These are phyloP conservation scores for Tribolium freemani DNA, from an alignment of 2,888 invertebrate genomes.

Conservation along the genomic window DNA sequence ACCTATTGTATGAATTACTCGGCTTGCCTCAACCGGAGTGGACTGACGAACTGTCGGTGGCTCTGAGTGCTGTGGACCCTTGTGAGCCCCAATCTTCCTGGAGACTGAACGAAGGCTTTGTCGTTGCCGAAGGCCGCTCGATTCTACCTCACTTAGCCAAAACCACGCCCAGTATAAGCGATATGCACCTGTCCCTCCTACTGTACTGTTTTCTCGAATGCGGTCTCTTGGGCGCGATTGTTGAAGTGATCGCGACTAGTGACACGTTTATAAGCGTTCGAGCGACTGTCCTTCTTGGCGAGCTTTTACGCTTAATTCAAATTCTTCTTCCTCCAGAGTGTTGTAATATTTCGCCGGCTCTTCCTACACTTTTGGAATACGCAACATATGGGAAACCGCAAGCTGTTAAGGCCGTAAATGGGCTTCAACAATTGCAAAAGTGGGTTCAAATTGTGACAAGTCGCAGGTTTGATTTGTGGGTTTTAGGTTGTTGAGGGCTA, in stretches of 20 bases:
- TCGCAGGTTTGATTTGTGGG: neutral
- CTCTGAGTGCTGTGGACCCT: conserved; percentile 90
- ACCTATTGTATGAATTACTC: conserved; percentile 91
- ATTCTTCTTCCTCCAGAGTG: conserved; percentile 89
- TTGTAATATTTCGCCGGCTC: conserved; percentile 84
- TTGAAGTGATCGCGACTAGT: conserved; percentile 91
- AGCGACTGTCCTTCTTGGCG: conserved; percentile 90
- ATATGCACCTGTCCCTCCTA: conserved; percentile 90
- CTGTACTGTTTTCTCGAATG: conserved; percentile 90
- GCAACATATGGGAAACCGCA: conserved; percentile 85
- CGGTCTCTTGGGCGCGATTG: conserved; percentile 89
- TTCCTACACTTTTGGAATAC: conserved; percentile 86
- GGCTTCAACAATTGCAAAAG: conserved; percentile 82
- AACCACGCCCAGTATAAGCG: conserved; percentile 89
- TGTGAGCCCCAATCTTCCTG: conserved; percentile 87
- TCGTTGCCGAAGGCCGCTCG: conserved; percentile 91
- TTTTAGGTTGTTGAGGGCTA: conserved; percentile 78
- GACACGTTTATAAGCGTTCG: conserved; percentile 92
- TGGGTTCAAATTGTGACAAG: conserved; percentile 45
- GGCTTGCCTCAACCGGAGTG: conserved; percentile 90
- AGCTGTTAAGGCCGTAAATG: conserved; percentile 86
- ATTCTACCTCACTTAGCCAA: conserved; percentile 89
- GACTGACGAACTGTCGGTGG: conserved; percentile 93
- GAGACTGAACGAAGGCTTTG: conserved; percentile 93
- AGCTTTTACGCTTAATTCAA: conserved; percentile 89